Evolutionary conservation across 1,140 invertebrate species (phyloP).

Genomic region (Heliothis subflexa): DNA sequence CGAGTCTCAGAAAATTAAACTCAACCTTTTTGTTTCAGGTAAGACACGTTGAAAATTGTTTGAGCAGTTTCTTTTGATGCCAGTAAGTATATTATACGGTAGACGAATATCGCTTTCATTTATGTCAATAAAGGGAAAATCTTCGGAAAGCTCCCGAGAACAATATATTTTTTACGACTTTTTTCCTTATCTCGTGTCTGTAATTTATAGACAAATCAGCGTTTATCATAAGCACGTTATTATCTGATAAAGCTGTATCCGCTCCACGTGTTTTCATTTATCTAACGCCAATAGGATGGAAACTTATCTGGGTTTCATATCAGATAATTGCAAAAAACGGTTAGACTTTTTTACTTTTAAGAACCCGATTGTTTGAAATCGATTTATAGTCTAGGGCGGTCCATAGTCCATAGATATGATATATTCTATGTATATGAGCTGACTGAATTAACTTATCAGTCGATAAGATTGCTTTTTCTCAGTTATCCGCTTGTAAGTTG

Average conservation of each 20-base stretch:
- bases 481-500: no score
- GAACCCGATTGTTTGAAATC: no score
- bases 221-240: conserved; percentile 32
- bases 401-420: no score
- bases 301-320: conserved; percentile 1
- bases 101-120: conserved; percentile 11
- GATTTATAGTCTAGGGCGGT: no score
- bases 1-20: conserved; percentile 17
- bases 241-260: conserved; percentile 28
- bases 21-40: conserved; percentile 42
- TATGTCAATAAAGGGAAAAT: conserved; percentile 4
- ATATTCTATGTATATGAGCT: no score
- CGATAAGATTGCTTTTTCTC: no score
- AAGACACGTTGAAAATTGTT: conserved; percentile 21
- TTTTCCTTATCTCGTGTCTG: conserved; percentile 21
- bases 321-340: not conserved
- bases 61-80: not conserved
- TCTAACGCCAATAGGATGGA: conserved; percentile 14
- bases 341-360: no score
- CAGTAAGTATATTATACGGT: conserved; percentile 26
- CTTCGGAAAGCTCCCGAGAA: not conserved
- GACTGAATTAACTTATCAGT: no score
- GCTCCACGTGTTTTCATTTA: conserved; percentile 10
- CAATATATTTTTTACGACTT: conserved; percentile 23
- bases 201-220: conserved; percentile 38